Conservation (phyloP, 2,888 invertebrate genomes). For the Chrysolina oricalcia region DNA sequence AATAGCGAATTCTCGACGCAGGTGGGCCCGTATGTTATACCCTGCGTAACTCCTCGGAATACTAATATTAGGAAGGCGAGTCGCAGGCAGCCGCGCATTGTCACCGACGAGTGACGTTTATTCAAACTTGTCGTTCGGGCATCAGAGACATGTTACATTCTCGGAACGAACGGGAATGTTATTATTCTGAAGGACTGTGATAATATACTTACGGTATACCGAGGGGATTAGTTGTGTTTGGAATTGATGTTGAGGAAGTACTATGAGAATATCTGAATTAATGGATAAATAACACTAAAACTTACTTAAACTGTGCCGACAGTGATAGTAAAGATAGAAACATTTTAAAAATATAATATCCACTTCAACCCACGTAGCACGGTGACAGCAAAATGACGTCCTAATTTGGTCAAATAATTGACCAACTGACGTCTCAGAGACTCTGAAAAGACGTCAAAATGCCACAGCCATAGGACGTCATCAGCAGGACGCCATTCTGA, state of each 20-base stretch:
- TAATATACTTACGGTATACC: constrained; percentile 34
- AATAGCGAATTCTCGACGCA: constrained; percentile 66
- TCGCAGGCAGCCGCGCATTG: constrained; percentile 49
- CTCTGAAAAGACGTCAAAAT: no score
- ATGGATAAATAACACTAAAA: no score
- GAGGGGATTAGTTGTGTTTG: neutral
- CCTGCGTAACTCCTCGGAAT: constrained; percentile 59
- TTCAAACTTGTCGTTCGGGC: constrained; percentile 38
- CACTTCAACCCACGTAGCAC: no score
- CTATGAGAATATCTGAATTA: no score
- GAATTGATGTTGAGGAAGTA: neutral
- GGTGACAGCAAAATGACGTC: no score
- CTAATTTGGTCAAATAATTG: no score
- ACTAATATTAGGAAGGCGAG: constrained; percentile 64
- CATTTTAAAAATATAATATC: no score
- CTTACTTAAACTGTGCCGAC: no score
- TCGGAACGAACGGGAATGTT: constrained; percentile 40
- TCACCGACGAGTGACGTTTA: constrained; percentile 51
- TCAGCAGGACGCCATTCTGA: no score
- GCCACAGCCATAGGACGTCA: no score
- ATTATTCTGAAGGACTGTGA: constrained; percentile 45
- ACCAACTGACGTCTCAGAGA: no score
- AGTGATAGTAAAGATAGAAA: no score
- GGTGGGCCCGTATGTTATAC: constrained; percentile 67
- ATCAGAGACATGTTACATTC: constrained; percentile 42